Conservation (phyloP, 1,140 invertebrate genomes). For the Macrosteles quadrilineatus region DNA sequence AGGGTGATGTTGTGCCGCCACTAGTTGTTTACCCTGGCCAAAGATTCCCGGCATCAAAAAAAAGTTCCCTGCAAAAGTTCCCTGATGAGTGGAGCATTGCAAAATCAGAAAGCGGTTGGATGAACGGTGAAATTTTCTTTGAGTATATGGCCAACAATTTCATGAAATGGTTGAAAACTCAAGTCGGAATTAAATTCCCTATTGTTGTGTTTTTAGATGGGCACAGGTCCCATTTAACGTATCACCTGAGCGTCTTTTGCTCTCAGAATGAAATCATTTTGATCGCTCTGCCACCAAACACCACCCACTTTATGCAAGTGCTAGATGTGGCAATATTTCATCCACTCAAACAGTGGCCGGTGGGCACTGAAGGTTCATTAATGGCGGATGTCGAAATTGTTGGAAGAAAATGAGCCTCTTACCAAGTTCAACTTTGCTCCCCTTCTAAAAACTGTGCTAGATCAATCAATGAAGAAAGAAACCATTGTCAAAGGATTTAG, state of each 20-base stretch:
- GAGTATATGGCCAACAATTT: conserved; percentile 49
- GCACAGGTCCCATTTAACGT: conserved; percentile 49
- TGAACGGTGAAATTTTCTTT: no score
- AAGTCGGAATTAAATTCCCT: no score
- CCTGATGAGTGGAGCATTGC: conserved; percentile 47
- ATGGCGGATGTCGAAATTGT: conserved; percentile 25
- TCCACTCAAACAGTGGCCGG: conserved; percentile 44
- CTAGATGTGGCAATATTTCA: conserved; percentile 50
- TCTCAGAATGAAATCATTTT: conserved; percentile 48
- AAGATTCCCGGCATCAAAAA: conserved; percentile 39
- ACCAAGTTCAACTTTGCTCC: conserved; percentile 1
- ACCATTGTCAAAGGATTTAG: not conserved
- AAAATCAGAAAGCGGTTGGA: conserved; percentile 48
- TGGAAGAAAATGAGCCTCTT: not conserved
- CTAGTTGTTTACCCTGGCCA: not conserved
- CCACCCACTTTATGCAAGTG: conserved; percentile 51
- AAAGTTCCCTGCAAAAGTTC: conserved; percentile 42
- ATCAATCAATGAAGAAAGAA: not conserved
- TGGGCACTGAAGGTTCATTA: conserved; percentile 46
- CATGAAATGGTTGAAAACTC: conserved; percentile 47
- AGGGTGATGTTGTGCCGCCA: not conserved
- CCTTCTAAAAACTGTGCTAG: not conserved
- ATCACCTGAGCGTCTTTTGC: conserved; percentile 48
- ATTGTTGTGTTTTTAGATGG: conserved; percentile 51
- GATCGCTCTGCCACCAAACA: conserved; percentile 50